A percentile compares a stretch with the other conserved stretches of the same genome.
These are phyloP conservation scores for Lasioglossum malachurum DNA, from an alignment of 2,888 invertebrate genomes.

Conservation along the genomic window DNA sequence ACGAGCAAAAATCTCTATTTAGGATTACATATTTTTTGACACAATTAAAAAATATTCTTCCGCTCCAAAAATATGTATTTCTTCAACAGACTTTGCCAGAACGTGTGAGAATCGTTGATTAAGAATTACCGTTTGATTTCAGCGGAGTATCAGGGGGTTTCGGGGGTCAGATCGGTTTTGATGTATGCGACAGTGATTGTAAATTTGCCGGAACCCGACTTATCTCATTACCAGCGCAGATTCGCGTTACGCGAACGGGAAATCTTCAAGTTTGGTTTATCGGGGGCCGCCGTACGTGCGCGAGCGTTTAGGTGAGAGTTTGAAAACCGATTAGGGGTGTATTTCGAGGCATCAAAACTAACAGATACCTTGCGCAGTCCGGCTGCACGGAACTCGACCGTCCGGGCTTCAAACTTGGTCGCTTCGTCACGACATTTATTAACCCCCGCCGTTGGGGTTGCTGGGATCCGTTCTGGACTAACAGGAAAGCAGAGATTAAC, in stretches of 20 bases:
- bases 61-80: background rate
- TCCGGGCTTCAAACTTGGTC: slow-evolving; percentile 72
- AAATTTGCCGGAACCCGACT: background rate
- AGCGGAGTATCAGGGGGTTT: background rate
- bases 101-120: too few species aligned
- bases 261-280: slow-evolving; percentile 62
- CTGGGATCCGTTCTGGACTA: background rate
- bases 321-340: slow-evolving; percentile 80
- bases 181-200: background rate
- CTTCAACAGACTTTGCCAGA: background rate
- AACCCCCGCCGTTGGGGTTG: slow-evolving; percentile 58
- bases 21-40: too few species aligned
- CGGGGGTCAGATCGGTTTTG: background rate
- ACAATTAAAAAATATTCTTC: background rate
- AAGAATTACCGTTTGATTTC: too few species aligned
- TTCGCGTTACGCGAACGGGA: background rate
- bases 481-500: background rate
- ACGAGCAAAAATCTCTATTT: too few species aligned
- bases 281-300: slow-evolving; percentile 35
- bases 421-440: slow-evolving; percentile 72
- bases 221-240: background rate
- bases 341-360: slow-evolving; percentile 78
- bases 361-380: slow-evolving; percentile 69
- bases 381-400: slow-evolving; percentile 66
- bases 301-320: slow-evolving; percentile 66